These are phyloP conservation scores for Gallinago undulata DNA, from an alignment of 2,113 vertebrate species.

Conservation along the genomic window DNA sequence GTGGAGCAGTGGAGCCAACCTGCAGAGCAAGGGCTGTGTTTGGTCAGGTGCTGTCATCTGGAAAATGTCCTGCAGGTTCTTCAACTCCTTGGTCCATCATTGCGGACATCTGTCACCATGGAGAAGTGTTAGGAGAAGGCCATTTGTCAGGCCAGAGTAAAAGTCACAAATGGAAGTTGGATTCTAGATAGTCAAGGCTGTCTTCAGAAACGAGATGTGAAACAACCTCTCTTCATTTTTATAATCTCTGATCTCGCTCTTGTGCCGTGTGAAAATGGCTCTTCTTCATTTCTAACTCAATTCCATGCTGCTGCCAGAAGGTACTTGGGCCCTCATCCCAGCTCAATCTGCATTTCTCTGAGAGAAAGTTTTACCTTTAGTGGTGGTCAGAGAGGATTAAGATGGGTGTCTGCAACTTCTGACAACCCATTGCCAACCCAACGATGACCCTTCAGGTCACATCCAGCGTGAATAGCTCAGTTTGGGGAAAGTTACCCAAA, in stretches of 20 bases:
- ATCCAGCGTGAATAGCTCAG: accelerated
- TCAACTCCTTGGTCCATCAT: not conserved
- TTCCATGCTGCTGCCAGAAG: not conserved
- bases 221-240: not conserved
- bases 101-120: not conserved
- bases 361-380: not conserved
- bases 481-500: not conserved
- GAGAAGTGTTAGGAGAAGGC: not conserved
- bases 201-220: not conserved
- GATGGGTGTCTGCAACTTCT: not conserved
- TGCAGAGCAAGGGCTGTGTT: not conserved
- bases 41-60: no score
- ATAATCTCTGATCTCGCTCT: accelerated
- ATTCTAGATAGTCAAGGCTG: not conserved
- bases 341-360: not conserved
- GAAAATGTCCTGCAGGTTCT: not conserved
- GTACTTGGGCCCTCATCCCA: not conserved
- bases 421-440: not conserved
- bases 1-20: not conserved
- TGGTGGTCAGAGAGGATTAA: not conserved
- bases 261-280: not conserved
- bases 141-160: not conserved
- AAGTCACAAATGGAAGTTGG: not conserved
- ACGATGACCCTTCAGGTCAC: not conserved
- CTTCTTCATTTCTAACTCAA: not conserved